Percentiles rank a stretch among this genome's conserved stretches.
Evolutionary conservation across 2,888 invertebrate genomes (phyloP).

Genomic region (Leptogaster cylindrica): DNA sequence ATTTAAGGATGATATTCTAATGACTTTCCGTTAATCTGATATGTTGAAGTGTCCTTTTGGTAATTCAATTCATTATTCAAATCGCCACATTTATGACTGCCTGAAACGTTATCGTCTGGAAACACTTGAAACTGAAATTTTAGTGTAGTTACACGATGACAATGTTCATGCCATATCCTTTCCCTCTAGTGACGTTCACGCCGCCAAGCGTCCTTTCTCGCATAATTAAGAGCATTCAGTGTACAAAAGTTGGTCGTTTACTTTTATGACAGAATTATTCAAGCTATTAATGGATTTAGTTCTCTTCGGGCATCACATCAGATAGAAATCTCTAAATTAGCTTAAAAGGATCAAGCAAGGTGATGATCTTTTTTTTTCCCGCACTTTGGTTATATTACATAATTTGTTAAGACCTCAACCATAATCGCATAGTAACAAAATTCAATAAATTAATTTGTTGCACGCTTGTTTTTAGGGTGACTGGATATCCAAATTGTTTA

Average conservation of each 20-base stretch:
- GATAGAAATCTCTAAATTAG: neutral
- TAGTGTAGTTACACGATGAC: neutral
- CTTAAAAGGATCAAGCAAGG: neutral
- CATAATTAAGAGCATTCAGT: constrained; percentile 22
- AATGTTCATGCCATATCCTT: neutral
- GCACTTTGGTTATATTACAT: too few species aligned
- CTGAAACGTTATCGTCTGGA: constrained; percentile 19
- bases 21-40: constrained; percentile 6
- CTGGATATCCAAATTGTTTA: too few species aligned
- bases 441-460: too few species aligned
- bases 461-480: too few species aligned
- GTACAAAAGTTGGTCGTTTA: constrained; percentile 26
- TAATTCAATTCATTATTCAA: constrained; percentile 25
- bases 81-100: constrained; percentile 24
- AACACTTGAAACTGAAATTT: constrained; percentile 23
- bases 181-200: too few species aligned
- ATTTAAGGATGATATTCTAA: constrained; percentile 1
- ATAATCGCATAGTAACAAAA: too few species aligned
- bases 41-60: constrained; percentile 6
- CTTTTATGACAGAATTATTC: constrained; percentile 23
- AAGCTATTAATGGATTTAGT: constrained; percentile 17
- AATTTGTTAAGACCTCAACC: too few species aligned
- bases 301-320: neutral
- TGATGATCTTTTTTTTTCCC: too few species aligned
- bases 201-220: too few species aligned